Conservation (phyloP, 2,797 vertebrate species). For the Coilia nasus region DNA sequence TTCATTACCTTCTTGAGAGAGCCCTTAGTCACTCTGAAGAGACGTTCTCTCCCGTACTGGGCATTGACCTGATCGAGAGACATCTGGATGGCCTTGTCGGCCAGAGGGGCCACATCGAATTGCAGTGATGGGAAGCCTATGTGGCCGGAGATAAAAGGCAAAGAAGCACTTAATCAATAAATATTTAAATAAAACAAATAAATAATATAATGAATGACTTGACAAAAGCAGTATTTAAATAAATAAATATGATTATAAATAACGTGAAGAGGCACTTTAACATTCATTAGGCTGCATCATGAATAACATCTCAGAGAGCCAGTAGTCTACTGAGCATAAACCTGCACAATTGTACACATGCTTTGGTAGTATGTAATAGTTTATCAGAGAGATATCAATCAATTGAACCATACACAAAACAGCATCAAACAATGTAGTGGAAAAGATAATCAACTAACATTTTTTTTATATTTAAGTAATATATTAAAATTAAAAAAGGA, state of each 20-base stretch:
- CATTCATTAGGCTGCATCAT: not conserved
- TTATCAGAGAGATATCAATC: too few species aligned
- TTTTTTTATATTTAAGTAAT: not conserved
- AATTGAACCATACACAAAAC: too few species aligned
- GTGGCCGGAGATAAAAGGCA: not conserved
- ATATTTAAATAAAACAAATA: not conserved
- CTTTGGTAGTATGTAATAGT: too few species aligned
- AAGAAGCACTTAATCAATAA: not conserved
- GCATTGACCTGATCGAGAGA: conserved; percentile 63
- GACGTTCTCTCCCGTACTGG: conserved; percentile 34
- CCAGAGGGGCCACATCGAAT: conserved; percentile 51
- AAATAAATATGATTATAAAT: not conserved
- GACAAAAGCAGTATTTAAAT: too few species aligned
- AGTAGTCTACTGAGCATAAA: not conserved
- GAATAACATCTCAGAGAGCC: not conserved
- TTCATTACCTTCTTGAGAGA: conserved; percentile 57
- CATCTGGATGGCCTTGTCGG: conserved; percentile 51
- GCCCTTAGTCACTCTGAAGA: conserved; percentile 59
- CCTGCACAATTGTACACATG: not conserved
- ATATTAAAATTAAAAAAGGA: not conserved
- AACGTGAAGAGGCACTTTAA: not conserved
- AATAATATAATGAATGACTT: not conserved
- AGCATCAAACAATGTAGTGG: too few species aligned
- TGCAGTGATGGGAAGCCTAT: conserved; percentile 56
- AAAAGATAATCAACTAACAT: too few species aligned